Conservation (phyloP, 2,888 invertebrate species). For the Synanthedon andrenaeformis region DNA sequence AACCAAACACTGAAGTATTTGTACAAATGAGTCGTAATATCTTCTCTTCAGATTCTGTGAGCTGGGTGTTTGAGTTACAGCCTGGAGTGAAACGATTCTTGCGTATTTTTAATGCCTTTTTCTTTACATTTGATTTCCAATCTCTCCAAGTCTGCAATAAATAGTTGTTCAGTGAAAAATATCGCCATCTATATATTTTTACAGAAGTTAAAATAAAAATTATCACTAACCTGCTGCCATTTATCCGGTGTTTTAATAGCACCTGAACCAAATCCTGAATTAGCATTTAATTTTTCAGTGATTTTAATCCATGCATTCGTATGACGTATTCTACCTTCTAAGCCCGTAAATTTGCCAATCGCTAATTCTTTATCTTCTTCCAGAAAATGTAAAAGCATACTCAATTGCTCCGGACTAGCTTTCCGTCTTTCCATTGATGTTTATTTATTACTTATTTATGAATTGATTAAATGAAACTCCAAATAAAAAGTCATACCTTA, state of each 20-base stretch:
- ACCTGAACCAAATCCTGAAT: conserved; percentile 43
- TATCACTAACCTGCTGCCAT: conserved; percentile 35
- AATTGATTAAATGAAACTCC: conserved; percentile 1
- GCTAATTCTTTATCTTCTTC: conserved; percentile 43
- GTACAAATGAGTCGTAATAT: conserved; percentile 38
- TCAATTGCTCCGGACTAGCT: conserved; percentile 45
- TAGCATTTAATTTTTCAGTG: conserved; percentile 42
- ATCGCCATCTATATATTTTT: too few relatives aligned
- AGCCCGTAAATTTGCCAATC: conserved; percentile 36
- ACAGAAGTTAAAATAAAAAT: too few relatives aligned
- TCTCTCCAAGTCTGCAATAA: conserved; percentile 38
- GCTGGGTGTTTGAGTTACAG: conserved; percentile 27
- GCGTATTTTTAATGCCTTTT: conserved; percentile 44
- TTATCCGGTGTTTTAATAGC: conserved; percentile 48
- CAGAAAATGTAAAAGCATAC: conserved; percentile 39
- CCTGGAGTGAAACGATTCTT: conserved; percentile 40
- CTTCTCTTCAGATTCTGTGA: conserved; percentile 42
- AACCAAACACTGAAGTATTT: conserved; percentile 38
- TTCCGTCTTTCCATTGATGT: conserved; percentile 28
- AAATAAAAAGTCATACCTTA: background rate
- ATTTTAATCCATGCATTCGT: conserved; percentile 47
- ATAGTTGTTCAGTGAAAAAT: conserved; percentile 1
- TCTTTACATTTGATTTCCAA: conserved; percentile 49
- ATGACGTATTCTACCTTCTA: conserved; percentile 38
- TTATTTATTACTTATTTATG: conserved; percentile 2